Evolutionary conservation across 2,888 invertebrate species (phyloP), one percentile per base, ranked within the genome.

Genomic region (Coelogynopora nodosa): DNA sequence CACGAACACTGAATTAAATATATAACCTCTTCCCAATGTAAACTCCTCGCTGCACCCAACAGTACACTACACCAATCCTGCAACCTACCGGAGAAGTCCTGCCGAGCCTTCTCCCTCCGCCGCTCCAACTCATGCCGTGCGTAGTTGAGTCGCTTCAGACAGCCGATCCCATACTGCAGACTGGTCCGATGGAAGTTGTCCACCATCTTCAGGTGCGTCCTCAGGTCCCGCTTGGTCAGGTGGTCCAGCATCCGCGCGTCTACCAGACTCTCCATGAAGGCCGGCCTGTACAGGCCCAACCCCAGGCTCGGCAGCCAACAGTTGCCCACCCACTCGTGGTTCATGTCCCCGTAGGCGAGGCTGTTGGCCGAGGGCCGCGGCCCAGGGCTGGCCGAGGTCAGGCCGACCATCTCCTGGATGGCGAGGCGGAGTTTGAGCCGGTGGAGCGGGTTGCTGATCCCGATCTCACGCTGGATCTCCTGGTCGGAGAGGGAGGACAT

Each of bases 241-340:
- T 98, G 97, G 92, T 98, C 97, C 90, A 98, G 92, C 98, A 98
- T 98, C 89, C 98, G 93, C 84, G 98, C 98, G 93, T 98, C 97
- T 87, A 98, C 97, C 90, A 98, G 93, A 92, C 97, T 98, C 93
- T 98, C 98, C 98, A 98, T 98, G 92, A 98, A 98, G 88, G 97
- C 97, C 88, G 97, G 96, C 89, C 98, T 94, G 93, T 97, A 97
- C 91, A 97, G 97, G n/a, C 96, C 96, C 91, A 98, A 93, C 80
- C 97, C 97, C 88, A 98, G 93, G 31, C 95, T 95, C 23, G 96
- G 96, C 89, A 98, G 94, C 97, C 97, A 98, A 89, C 95, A 95
- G 92, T 98, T 98, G 88, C 97, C 97, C 91, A 97, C 96, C 97
- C 98, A 98, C 93, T 98, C 97, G 93, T 98, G 98, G 93, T 98